Percentiles rank a stretch among this genome's conserved stretches.
phyloP scores from a whole-genome alignment of 2,888 invertebrate species.

The Microplitis manilae region DNA sequence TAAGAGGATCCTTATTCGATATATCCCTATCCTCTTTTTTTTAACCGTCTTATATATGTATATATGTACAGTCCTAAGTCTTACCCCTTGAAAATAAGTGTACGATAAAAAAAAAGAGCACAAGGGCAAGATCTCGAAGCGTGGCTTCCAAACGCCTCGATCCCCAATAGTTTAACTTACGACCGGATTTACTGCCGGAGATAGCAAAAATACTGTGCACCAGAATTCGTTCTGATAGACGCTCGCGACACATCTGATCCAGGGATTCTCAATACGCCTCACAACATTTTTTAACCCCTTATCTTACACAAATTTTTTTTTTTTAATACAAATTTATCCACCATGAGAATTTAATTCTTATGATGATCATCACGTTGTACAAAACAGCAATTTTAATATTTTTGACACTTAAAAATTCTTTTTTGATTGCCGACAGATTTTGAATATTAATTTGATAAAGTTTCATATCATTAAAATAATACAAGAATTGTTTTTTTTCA shows the following conservation, averaged over 20 bases:
- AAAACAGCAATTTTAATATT: no score
- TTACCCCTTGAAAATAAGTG: conserved; percentile 10
- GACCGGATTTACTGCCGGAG: conserved; percentile 70
- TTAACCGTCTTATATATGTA: conserved; percentile 34
- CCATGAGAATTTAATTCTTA: no score
- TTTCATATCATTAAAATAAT: no score
- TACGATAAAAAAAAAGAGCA: conserved; percentile 36
- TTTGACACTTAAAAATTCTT: no score
- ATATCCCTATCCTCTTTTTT: conserved; percentile 29
- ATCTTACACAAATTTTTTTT: not conserved
- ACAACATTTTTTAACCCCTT: not conserved
- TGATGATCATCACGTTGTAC: no score
- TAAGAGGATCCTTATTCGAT: conserved; percentile 57
- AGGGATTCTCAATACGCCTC: conserved; percentile 55
- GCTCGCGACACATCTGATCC: conserved; percentile 62
- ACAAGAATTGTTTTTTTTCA: no score
- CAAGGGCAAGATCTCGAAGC: conserved; percentile 30
- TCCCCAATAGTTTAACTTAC: conserved; percentile 72
- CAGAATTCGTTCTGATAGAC: conserved; percentile 60
- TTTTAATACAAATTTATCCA: not conserved
- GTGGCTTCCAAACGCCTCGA: conserved; percentile 52
- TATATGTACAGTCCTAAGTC: conserved; percentile 28
- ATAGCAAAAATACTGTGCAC: conserved; percentile 64
- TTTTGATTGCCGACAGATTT: no score
- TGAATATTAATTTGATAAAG: no score